Evolutionary conservation across 2,797 vertebrate genomes (phyloP).

Genomic region (Oreortyx pictus): DNA sequence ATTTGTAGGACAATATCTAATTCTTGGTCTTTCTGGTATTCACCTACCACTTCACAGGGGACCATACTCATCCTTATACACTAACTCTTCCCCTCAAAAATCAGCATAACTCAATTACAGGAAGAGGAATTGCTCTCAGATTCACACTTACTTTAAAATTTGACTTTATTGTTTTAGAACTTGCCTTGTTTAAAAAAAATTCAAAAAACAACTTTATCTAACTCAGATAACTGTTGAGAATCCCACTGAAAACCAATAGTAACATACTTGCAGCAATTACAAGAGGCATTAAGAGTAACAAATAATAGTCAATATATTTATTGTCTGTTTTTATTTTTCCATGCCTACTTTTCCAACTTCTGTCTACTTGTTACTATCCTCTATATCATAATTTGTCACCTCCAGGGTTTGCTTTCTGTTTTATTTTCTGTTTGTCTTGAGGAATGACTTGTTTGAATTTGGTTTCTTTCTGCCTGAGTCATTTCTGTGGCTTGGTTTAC

Average conservation of each 20-base stretch:
- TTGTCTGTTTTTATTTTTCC: no score
- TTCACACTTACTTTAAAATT: neutral
- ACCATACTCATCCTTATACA: neutral
- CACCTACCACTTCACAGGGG: neutral
- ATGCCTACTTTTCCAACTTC: no score
- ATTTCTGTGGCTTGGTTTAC: no score
- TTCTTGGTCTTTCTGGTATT: neutral
- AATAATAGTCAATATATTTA: no score
- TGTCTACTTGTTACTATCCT: no score
- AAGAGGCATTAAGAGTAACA: neutral
- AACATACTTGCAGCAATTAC: neutral
- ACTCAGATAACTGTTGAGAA: accelerated
- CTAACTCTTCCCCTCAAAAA: neutral
- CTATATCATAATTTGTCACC: no score
- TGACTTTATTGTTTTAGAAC: neutral
- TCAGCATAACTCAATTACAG: neutral
- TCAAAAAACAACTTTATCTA: neutral
- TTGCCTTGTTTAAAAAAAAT: neutral
- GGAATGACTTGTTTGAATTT: no score
- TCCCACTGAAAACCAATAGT: neutral
- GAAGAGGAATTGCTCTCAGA: neutral
- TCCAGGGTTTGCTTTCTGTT: no score
- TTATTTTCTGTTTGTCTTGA: no score
- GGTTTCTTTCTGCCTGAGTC: no score
- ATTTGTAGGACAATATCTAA: constrained; percentile 12